Conservation (phyloP, 2,888 invertebrate genomes). For the Lathronympha strigana region DNA sequence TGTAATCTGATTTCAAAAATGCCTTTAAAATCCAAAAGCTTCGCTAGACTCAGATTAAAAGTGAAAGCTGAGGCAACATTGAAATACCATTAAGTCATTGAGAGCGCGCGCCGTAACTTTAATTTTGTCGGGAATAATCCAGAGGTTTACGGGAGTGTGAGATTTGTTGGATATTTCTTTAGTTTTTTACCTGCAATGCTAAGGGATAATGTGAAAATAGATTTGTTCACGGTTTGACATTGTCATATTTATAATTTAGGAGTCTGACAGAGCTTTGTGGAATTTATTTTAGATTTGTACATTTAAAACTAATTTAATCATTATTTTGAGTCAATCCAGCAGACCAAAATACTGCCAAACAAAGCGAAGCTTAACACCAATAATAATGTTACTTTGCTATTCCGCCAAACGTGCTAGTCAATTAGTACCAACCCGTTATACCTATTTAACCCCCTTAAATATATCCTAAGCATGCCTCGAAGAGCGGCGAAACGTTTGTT, state of each 20-base stretch:
- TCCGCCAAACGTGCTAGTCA: too few relatives aligned
- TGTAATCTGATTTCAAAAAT: slow-evolving; percentile 26
- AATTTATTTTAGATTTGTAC: too few relatives aligned
- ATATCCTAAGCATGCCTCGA: too few relatives aligned
- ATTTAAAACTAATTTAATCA: too few relatives aligned
- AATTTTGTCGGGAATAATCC: slow-evolving; percentile 37
- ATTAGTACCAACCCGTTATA: too few relatives aligned
- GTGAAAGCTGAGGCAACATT: slow-evolving; percentile 37
- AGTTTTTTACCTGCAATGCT: background rate
- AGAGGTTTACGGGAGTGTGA: slow-evolving; percentile 19
- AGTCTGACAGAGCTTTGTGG: too few relatives aligned
- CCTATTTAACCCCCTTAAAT: too few relatives aligned
- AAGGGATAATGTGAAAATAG: background rate
- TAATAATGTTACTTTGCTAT: too few relatives aligned
- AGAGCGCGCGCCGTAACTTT: slow-evolving; percentile 25
- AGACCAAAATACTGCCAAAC: too few relatives aligned
- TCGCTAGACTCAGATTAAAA: slow-evolving; percentile 36
- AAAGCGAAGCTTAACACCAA: too few relatives aligned
- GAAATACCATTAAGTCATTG: slow-evolving; percentile 42
- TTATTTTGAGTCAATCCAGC: too few relatives aligned
- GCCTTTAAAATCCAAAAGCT: slow-evolving; percentile 7
- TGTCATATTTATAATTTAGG: background rate
- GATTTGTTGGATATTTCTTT: background rate
- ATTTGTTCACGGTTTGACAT: background rate
- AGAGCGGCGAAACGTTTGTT: too few relatives aligned